Percentiles rank a stretch among this genome's conserved stretches.
Evolutionary conservation across 2,888 invertebrate genomes (phyloP).

Genomic region (Aleiodes alternator): DNA sequence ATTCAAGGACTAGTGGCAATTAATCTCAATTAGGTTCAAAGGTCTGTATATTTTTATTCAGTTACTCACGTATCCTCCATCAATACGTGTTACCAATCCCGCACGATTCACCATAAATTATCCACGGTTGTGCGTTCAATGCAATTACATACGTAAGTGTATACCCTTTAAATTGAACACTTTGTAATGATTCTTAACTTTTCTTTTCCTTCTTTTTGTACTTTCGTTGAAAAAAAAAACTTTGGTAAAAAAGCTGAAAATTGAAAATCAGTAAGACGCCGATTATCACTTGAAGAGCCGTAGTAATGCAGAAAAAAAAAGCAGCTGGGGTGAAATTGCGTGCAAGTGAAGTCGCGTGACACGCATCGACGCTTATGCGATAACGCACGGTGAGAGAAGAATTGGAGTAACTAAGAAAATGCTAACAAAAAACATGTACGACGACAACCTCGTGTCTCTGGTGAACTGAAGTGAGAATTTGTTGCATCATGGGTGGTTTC

Average conservation of each 20-base stretch:
- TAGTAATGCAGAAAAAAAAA: background rate
- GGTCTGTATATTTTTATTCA: conserved; percentile 7
- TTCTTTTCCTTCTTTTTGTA: background rate
- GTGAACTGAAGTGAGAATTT: conserved; percentile 20
- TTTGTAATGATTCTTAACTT: conserved; percentile 18
- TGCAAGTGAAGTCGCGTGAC: conserved; percentile 39
- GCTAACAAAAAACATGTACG: conserved; percentile 35
- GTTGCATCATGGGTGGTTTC: conserved; percentile 22
- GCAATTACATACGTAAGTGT: conserved; percentile 28
- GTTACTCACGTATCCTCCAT: conserved; percentile 21
- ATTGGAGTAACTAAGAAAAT: background rate
- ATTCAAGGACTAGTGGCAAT: conserved; percentile 36
- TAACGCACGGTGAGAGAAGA: background rate
- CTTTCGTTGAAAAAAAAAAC: background rate
- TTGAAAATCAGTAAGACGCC: conserved; percentile 26
- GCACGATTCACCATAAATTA: conserved; percentile 34
- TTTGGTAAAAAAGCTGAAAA: conserved; percentile 7
- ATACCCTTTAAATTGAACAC: conserved; percentile 15
- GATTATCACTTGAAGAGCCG: background rate
- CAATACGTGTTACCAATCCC: conserved; percentile 33
- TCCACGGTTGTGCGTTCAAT: conserved; percentile 28
- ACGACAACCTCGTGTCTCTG: conserved; percentile 39
- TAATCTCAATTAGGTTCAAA: conserved; percentile 38
- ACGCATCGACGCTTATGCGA: conserved; percentile 40
- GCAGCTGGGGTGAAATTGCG: conserved; percentile 5